Base-by-base conservation (phyloP, 2,888 invertebrate genomes). In the Torymus texanus region DNA sequence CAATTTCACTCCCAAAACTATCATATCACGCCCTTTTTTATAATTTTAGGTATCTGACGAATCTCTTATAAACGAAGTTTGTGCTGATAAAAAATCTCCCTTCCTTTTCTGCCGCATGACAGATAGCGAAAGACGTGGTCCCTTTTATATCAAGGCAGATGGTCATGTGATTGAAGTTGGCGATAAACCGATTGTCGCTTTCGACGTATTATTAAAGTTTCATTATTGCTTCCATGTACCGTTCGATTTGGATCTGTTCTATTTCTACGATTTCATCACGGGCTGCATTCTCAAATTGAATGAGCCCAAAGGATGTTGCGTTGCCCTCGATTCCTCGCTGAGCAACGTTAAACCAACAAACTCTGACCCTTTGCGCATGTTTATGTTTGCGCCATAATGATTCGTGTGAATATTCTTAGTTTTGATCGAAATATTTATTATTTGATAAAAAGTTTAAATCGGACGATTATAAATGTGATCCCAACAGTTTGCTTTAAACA, bases 211-310 rank as follows among this genome's bases (percentile, higher is more conserved):
- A 0, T 14, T 83, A 2, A 83, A 81, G 14, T 12, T 83, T 12
- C 81, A 83, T 29, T 80, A 62, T 11, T 80, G 80, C 16, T 83
- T 81, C 56, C 66, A 67, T 41, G 21, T 83, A 3, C 61, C 75
- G 11, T 83, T 83, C 51, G 78, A 76, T 0, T 61, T 63, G 0
- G 81, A 83, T 21, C 67, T 83, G 16, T 55, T 79, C 0, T 74
- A 63, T 14, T 83, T 81, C 53, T 80, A 81, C 50, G 78, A 80
- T 10, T 81, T 81, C 16, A 81, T 81, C n/a, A 80, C 81, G 4
- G 80, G 81, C 12, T 81, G 79, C 21, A 66, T 80, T 51, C n/a
- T 78, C 51, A 66, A 66, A 12, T 51, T 82, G 10, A 71, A 82
- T 16, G 72, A 75, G 12, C 79, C 82, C 1, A 82, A 81, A 58